Evolutionary conservation across 2,888 invertebrate species (phyloP), one percentile per base, ranked within the genome.

Genomic region (Aspidiotus rigidus): DNA sequence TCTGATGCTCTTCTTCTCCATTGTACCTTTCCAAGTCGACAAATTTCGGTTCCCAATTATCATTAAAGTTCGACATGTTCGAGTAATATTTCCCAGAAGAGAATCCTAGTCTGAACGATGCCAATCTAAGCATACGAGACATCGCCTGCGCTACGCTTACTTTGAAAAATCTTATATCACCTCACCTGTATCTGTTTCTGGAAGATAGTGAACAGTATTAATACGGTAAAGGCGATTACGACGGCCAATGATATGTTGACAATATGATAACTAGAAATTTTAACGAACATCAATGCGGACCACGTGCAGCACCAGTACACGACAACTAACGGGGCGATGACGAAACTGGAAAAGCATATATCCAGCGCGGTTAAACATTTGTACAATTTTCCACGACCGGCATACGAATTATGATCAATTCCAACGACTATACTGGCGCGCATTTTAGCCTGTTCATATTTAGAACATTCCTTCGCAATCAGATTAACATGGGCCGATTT

Each of bases 391-490:
- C 54, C 17, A 57, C 60, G 62, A 62, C 62, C 55, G 44, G 40
- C n/a, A 55, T 62, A 57, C 62, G 55, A 44, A n/a, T 40, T 56
- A 40, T 57, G 62, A 62, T 69, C 69, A 41, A 69, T 62, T 40
- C 69, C 62, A 41, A 61, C 69, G 56, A 62, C 62, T 69, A 69
- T 62, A 57, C 69, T 69, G 62, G 69, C 69, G 42, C 69, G 62
- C 69, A 69, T 69, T 61, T 69, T 61, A 66, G 59, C 44, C 44
- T 41, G 59, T 66, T 66, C 66, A 66, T 66, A 44, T 44, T 66
- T 17, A 39, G 39, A 7, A 28, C 28, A 28, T 28, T 28, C 28
- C 28, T 28, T 28, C 28, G 28, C 28, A 28, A 28, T 28, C 28
- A 28, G 28, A 28, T 28, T 5, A 28, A 28, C 28, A 28, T 28